Evolutionary conservation across 2,888 invertebrate species (phyloP).

Genomic region (Diarsia dahlii): DNA sequence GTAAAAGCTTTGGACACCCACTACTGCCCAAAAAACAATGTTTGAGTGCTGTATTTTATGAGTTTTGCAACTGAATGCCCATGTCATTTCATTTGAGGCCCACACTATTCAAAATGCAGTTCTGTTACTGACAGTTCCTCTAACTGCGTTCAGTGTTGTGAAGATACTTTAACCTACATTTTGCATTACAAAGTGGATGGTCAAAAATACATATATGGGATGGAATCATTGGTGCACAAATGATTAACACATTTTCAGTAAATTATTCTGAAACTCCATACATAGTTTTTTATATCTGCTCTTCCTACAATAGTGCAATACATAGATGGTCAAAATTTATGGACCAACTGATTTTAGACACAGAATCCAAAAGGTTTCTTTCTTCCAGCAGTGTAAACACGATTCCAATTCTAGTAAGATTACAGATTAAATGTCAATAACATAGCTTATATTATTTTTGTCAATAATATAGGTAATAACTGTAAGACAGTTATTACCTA

Average conservation of each 20-base stretch:
- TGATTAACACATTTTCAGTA: neutral
- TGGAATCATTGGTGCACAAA: neutral
- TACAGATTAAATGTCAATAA: slow-evolving; percentile 20
- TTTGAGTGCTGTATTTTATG: neutral
- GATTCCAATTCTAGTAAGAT: slow-evolving; percentile 2
- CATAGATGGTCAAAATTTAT: neutral
- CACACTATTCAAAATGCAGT: neutral
- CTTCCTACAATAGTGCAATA: neutral
- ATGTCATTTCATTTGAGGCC: neutral
- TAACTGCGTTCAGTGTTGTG: slow-evolving; percentile 18
- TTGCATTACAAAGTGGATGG: slow-evolving; percentile 9
- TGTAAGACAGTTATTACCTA: no score
- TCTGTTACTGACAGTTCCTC: neutral
- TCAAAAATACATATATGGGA: slow-evolving; percentile 23
- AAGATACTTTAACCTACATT: neutral
- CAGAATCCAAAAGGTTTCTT: slow-evolving; percentile 16
- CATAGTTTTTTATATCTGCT: neutral
- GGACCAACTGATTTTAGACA: neutral
- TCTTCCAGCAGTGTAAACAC: slow-evolving; percentile 29
- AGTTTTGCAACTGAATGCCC: neutral
- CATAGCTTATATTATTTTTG: slow-evolving; percentile 6
- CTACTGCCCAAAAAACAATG: neutral
- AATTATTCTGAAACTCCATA: neutral
- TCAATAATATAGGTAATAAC: neutral
- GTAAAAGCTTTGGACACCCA: neutral